A percentile compares a stretch with the other conserved stretches of the same genome.
Evolutionary conservation across 2,797 vertebrate genomes (phyloP).

Genomic region (Avahi laniger): DNA sequence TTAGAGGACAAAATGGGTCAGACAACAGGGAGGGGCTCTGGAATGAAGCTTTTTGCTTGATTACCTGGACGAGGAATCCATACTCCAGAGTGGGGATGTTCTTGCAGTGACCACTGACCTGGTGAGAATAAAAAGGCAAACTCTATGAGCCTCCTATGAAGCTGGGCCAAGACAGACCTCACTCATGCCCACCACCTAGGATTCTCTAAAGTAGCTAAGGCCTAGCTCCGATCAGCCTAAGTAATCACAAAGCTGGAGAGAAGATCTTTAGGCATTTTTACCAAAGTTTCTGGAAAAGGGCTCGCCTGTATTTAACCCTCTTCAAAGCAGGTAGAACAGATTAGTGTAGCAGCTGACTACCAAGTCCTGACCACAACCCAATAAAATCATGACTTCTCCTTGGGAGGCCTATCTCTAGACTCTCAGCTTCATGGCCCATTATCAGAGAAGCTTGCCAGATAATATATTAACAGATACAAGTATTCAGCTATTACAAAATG

Average conservation of each 20-base stretch:
- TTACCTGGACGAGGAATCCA: conserved; percentile 98
- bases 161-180: not conserved
- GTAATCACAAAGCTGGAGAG: conserved; percentile 1
- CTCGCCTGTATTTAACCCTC: not conserved
- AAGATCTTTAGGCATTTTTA: not conserved
- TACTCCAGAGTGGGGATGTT: conserved; percentile 98
- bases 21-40: not conserved
- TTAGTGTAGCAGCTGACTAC: not conserved
- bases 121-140: conserved; percentile 84
- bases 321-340: not conserved
- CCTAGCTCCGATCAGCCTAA: not conserved
- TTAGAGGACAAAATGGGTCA: not conserved
- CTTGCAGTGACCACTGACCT: conserved; percentile 99
- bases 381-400: not conserved
- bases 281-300: not conserved
- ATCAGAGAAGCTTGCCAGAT: not conserved
- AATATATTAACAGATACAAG: not conserved
- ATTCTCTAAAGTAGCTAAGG: conserved; percentile 20
- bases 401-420: not conserved
- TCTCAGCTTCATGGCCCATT: not conserved
- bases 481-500: not conserved
- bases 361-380: conserved; percentile 15
- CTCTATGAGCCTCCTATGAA: not conserved
- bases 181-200: not conserved
- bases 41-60: not conserved